Base-by-base conservation (phyloP, 2,113 vertebrate genomes). In the Tragelaphus imberbis region DNA sequence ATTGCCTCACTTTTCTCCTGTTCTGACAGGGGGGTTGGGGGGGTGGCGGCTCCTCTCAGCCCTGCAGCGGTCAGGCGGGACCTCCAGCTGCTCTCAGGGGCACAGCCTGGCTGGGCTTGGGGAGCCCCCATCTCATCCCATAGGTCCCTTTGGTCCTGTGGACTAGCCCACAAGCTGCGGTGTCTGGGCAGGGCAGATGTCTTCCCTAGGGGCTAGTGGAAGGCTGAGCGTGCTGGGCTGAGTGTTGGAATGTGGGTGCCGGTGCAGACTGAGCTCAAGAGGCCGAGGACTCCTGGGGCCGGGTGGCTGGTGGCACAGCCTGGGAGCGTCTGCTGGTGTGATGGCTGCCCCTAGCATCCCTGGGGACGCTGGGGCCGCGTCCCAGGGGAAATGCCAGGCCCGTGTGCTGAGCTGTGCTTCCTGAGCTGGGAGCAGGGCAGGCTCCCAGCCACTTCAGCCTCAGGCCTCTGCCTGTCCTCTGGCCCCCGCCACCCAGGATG, bases 301-400 rank as follows among this genome's bases (percentile, higher is more conserved):
- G 2, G 44, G 47, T 13, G 55, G 61, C n/a, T 2, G 27, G 88
- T 2, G 11, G 33, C 84, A 27, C 33, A 8, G 58, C 93, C 19
- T 7, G 3, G 79, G 6, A 55, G n/a, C 8, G 6, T 61, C 59
- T 16, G 7, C 6, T 5, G 61, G 30, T 53, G 1, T 5, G 9
- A 7, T 1, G 23, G 23, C 23, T 2, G 25, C 27, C 7, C 25
- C 77, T 63, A 2, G n/a, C 6, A 3, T 56, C 65, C 6, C 0
- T 0, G 15, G 44, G 21, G 36, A 6, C 5, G 0, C 16, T 1
- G 36, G n/a, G 13, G 13, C 55, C 4, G 1, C 0, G 2, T 25
- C 58, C 14, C 9, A 25, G 36, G 10, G 6, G 82, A 63, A 27
- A 40, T 2, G 11, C 4, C 68, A 30, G 44, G 10, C 44, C 47